These are phyloP conservation scores for Nomia melanderi DNA, from an alignment of 1,140 invertebrate genomes.

Conservation along the genomic window DNA sequence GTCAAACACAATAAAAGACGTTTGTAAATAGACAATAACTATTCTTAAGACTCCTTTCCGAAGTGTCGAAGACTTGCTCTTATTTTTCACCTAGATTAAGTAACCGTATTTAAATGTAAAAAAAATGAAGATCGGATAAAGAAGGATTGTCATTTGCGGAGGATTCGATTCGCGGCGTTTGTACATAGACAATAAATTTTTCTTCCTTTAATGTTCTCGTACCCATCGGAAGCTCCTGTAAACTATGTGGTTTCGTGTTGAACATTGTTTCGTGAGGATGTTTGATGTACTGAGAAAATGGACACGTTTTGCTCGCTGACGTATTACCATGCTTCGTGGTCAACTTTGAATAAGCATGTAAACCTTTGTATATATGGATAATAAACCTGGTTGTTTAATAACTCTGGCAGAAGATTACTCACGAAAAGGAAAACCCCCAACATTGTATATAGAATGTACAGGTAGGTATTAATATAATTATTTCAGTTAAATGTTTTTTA, in stretches of 20 bases:
- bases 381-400: constrained; percentile 75
- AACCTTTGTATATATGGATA: constrained; percentile 74
- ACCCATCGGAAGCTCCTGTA: constrained; percentile 31
- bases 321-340: constrained; percentile 48
- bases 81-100: constrained; percentile 58
- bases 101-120: constrained; percentile 45
- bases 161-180: constrained; percentile 54
- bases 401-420: not conserved
- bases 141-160: not conserved
- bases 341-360: constrained; percentile 55
- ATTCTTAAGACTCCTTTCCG: constrained; percentile 48
- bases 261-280: constrained; percentile 27
- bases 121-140: constrained; percentile 11
- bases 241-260: constrained; percentile 21
- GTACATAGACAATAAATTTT: constrained; percentile 71
- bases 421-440: no score
- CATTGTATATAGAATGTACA: no score
- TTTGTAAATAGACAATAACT: constrained; percentile 67
- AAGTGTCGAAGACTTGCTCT: constrained; percentile 44
- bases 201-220: constrained; percentile 35
- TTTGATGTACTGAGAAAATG: constrained; percentile 39
- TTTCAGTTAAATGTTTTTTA: not conserved
- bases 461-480: not conserved
- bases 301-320: constrained; percentile 34
- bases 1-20: constrained; percentile 37